Evolutionary conservation across 1,140 invertebrate species (phyloP), one percentile per base, ranked within the genome.

Genomic region (Drosophila lowei): DNA sequence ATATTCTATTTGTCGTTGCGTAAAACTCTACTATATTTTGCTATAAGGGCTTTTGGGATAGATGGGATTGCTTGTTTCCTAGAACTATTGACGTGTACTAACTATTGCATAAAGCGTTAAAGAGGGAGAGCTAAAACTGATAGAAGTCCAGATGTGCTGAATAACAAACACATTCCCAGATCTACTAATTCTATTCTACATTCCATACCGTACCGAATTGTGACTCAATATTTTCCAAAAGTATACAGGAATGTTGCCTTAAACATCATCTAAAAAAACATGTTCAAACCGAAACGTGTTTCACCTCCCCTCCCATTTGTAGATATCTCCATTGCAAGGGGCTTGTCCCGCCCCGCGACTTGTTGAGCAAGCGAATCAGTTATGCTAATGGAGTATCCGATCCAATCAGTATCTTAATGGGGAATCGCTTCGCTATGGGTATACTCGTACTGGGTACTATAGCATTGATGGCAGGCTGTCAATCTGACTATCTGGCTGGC

Each of bases 341-440:
- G 66, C 64, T 8, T 25, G 66, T 68, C 64, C 11, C 11, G 11
- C 34, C 34, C 67, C 64, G n/a, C 13, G 44, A 49, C 65, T 49
- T 42, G 63, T 68, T 68, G 48, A 16, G 63, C 65, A 48, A 48
- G 43, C 63, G 42, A 68, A 68, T 49, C 43, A 43, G 18, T 46
- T 68, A 73, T 73, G 70, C 46, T 73, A 73, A 73, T 73, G 73
- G 25, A 73, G 38, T 18, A 46, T 38, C 44, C 53, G 72, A 72
- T 73, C 44, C 53, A 72, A 72, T 72, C 70, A 44, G 70, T 72
- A 72, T 72, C 46, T 73, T 73, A 73, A 73, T 73, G 50, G 52
- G 53, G 15, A 53, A 54, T 15, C 52, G 60, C 50, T 65, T 38
- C 1, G 34, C 11, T 38, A 13, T 38, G 3, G 11, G 23, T 5